phyloP scores from a whole-genome alignment of 2,888 invertebrate species.

The Barypeithes pellucidus region DNA sequence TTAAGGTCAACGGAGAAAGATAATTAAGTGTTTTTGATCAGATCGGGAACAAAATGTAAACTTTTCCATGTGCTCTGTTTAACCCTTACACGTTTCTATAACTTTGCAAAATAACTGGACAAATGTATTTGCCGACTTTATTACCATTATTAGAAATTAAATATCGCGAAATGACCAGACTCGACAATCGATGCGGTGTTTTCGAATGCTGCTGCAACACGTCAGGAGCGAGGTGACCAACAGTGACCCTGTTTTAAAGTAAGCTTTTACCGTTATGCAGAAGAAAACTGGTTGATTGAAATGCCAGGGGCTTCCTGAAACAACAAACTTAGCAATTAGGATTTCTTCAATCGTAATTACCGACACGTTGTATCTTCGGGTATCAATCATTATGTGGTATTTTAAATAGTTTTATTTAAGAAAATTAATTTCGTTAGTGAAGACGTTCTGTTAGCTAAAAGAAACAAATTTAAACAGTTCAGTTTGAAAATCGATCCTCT shows the following conservation, averaged over 20 bases:
- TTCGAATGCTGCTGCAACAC: not conserved
- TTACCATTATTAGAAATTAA: not conserved
- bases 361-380: not conserved
- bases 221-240: not conserved
- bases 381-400: slow-evolving; percentile 1
- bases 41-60: too few relatives aligned
- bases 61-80: not conserved
- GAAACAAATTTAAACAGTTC: too few relatives aligned
- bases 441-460: too few relatives aligned
- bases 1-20: too few relatives aligned
- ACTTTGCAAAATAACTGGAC: too few relatives aligned
- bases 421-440: too few relatives aligned
- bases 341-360: not conserved
- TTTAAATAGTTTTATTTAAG: slow-evolving; percentile 1
- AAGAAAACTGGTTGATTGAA: slow-evolving; percentile 10
- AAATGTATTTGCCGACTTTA: too few relatives aligned
- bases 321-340: not conserved
- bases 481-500: too few relatives aligned
- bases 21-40: too few relatives aligned
- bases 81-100: too few relatives aligned
- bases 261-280: slow-evolving; percentile 14
- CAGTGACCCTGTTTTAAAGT: slow-evolving; percentile 8
- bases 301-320: slow-evolving; percentile 2
- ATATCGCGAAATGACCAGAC: not conserved
- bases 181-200: slow-evolving; percentile 18